phyloP scores from a whole-genome alignment of 2,797 vertebrate genomes.

The Sarcophilus harrisii region DNA sequence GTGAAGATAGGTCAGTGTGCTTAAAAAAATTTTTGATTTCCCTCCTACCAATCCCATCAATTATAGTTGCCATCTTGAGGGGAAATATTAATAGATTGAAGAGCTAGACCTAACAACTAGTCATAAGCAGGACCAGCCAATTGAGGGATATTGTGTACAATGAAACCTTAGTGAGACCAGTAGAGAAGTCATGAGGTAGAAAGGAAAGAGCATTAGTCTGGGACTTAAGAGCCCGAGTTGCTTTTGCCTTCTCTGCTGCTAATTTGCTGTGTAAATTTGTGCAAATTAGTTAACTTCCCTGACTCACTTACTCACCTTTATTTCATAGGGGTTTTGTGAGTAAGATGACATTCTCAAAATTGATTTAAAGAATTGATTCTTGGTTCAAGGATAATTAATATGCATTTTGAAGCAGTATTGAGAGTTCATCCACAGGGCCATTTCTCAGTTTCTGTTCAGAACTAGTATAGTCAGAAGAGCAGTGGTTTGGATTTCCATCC shows the following conservation, averaged over 20 bases:
- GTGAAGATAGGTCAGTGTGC: slow-evolving; percentile 40
- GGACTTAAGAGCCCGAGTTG: not conserved
- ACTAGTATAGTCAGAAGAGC: not conserved
- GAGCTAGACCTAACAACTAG: not conserved
- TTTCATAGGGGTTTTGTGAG: not conserved
- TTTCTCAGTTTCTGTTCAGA: not conserved
- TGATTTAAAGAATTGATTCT: not conserved
- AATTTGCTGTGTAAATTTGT: not conserved
- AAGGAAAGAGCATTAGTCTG: not conserved
- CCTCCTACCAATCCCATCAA: slow-evolving; percentile 56
- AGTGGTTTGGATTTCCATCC: not conserved
- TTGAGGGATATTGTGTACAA: not conserved
- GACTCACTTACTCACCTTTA: not conserved
- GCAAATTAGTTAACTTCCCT: not conserved
- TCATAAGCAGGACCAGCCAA: not conserved
- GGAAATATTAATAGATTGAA: not conserved
- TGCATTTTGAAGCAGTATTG: not conserved
- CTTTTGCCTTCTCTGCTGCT: not conserved
- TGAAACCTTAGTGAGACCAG: not conserved
- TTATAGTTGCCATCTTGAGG: slow-evolving; percentile 69
- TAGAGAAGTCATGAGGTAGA: not conserved
- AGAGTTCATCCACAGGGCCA: not conserved
- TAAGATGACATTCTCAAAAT: not conserved
- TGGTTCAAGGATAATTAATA: not conserved
- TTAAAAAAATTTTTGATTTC: not conserved